Evolutionary conservation across 2,113 vertebrate species (phyloP).

Genomic region (Madoqua kirkii): DNA sequence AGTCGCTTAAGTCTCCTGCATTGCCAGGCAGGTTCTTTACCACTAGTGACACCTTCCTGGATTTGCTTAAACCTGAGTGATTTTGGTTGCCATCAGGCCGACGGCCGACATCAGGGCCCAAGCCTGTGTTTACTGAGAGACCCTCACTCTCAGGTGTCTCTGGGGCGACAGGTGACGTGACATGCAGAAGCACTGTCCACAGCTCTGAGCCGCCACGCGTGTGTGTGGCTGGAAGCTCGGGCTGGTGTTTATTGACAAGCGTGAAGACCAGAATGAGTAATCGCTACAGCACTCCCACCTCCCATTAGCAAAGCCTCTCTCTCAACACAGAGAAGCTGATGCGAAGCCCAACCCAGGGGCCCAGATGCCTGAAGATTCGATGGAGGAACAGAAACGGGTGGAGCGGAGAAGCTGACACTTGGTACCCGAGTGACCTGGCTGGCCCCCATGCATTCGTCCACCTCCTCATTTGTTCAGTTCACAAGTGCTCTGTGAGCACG

Average conservation of each 20-base stretch:
- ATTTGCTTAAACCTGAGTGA: conserved; percentile 22
- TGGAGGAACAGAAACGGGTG: neutral
- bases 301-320: neutral
- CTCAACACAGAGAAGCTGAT: neutral
- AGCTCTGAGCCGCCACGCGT: neutral
- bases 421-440: neutral
- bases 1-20: neutral
- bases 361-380: neutral
- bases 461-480: neutral
- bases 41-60: neutral
- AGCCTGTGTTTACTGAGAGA: conserved; percentile 39
- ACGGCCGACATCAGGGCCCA: neutral
- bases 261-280: neutral
- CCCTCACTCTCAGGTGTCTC: neutral
- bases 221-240: neutral
- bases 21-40: neutral
- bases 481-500: neutral
- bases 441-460: neutral
- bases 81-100: neutral
- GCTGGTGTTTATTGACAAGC: conserved; percentile 33
- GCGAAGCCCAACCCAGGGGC: too few species aligned
- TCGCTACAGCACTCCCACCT: neutral
- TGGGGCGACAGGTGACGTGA: neutral
- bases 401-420: neutral
- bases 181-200: neutral